Evolutionary conservation across 2,888 invertebrate species (phyloP), one percentile per base, ranked within the genome.

Genomic region (Sarcophaga carnaria): DNA sequence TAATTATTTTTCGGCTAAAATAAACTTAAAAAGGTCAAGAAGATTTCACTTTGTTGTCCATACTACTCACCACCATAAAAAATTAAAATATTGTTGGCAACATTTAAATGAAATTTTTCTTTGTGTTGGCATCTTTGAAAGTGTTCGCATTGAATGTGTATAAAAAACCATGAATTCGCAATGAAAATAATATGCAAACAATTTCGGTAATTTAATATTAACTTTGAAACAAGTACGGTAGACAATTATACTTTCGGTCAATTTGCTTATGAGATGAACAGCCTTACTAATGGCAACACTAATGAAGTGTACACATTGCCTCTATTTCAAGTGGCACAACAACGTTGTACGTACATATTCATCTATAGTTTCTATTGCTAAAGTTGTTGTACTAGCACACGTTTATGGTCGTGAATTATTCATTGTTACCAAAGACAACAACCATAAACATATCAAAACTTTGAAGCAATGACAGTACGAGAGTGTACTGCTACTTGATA

Each of bases 1-100:
- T 91, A 91, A 91, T 92, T 92, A 90, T 90, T 90, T 91, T 90
- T 75, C 84, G 86, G 89, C 89, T 79, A 83, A 87, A 89, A 6
- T 89, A 1, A 89, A 90, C 49, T 66, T 27, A 3, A 45, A 45
- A 37, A 27, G 5, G 0, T 14, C 12, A 64, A 64, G 4, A 27
- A 64, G 5, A 64, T 4, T n/a, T 10, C 17, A 37, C 37, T 67
- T 37, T 54, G 5, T 54, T 14, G 17, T 0, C 0, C 37, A 37
- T 37, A 0, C 27, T 27, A 27, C 27, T 27, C 27, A 27, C 27
- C 20, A 20, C n/a, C 27, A 27, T 27, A 27, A 6, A 27, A 2
- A 22, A 20, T 37, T 17, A 20, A 67, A 20, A 20, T 67, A 20
- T 20, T 45, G 6, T 25, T 27, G 37, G 37, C 10, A 37, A 8